Evolutionary conservation across 1,140 invertebrate species (phyloP), one percentile per base, ranked within the genome.

Genomic region (Acromyrmex charruanus): DNA sequence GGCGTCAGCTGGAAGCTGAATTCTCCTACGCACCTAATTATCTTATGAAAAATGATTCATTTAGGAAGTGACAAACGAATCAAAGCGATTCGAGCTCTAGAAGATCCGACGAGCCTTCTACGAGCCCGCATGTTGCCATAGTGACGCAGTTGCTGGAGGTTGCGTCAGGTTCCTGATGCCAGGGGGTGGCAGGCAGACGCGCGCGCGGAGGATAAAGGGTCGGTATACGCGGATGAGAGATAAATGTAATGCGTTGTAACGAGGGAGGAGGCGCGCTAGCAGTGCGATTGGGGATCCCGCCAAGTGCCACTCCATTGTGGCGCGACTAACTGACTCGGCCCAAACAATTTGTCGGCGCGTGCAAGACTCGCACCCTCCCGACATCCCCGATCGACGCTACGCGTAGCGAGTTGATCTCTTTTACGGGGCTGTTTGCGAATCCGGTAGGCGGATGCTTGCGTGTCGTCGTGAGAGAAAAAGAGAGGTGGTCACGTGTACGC

Each of bases 241-340:
- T 94, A 95, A 95, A 95, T 94, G 93, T 91, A 91, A 91, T 87
- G 90, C 85, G 80, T 89, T 85, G 90, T 91, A 91, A 91, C 90
- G 90, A 91, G 90, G 90, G 86, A 77, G 90, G 91, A 81, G 88
- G 88, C 75, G 79, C 72, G 7, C 53, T 21, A 31, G 39, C 25
- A 69, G n/a, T 39, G 44, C 51, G 79, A 90, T 28, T 51, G 68
- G 89, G 86, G 89, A 90, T 89, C 53, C 85, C 59, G 87, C 79
- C 93, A 94, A 95, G 94, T 94, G 94, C 92, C 93, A 94, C 92
- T 94, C 94, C 90, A 95, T 95, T 95, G 94, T 91, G 91, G 93
- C 91, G 86, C 93, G 92, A 93, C 94, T 94, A 95, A 94, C 93
- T 93, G 94, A 94, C 94, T 94, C 94, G 91, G 92, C 93, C 94